Evolutionary conservation across 1,140 invertebrate genomes (phyloP), one percentile per base, ranked within the genome.

Genomic region (Gonatopus flavifemur): DNA sequence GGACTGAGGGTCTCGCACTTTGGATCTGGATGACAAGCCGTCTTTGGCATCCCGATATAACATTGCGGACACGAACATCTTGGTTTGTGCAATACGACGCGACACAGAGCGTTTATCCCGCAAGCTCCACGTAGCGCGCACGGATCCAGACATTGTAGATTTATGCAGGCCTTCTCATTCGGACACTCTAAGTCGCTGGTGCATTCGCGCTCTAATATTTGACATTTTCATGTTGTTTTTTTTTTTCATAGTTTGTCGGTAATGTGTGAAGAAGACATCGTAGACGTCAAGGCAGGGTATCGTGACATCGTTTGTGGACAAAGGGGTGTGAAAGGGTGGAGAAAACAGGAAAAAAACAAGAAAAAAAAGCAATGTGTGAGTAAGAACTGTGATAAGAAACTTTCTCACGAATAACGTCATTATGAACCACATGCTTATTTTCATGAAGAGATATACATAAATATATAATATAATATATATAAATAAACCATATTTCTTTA

Each of bases 111-210:
- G 77, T 94, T 93, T 57, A 87, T 82, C 51, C 93, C 93, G 76
- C 93, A 96, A 50, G 88, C 88, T 58, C 88, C 91, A 58, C 89
- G 85, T 59, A 94, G 81, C 61, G 84, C 87, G 81, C 93, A 96
- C 56, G 91, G 93, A 79, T 95, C 91, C 76, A 90, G 83, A 77
- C 93, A 96, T 74, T 87, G 82, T 69, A 84, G 82, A 78, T 89
- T 88, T 76, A 93, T 86, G 83, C 93, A 96, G 70, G 90, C 89
- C 81, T 91, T 90, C 77, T 94, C 90, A 78, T 88, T 87, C 53
- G 90, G 85, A 81, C 93, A 96, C 79, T 94, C 91, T 80, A 84
- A 83, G 83, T 95, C 90, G 75, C 86, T 88, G 78, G 87, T 87
- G 81, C 93, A 95, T 85, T 92, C 88, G 81, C 87, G 87, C 81